phyloP scores from a whole-genome alignment of 2,797 vertebrate genomes.

The Anabas testudineus region DNA sequence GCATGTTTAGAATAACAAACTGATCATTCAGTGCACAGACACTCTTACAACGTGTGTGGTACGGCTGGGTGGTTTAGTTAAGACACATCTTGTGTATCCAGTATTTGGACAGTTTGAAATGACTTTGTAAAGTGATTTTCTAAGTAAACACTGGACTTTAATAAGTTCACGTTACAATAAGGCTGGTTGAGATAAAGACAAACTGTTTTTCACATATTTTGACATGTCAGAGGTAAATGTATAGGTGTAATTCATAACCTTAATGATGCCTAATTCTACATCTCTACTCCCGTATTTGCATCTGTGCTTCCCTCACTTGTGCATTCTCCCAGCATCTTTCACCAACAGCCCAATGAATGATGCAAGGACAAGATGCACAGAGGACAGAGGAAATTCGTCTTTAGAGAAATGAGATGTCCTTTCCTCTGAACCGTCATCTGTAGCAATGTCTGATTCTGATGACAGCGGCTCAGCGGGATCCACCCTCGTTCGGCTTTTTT shows the following conservation, averaged over 20 bases:
- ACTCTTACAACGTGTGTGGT: background rate
- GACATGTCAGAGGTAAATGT: too few species aligned
- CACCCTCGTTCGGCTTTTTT: too few species aligned
- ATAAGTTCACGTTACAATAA: too few species aligned
- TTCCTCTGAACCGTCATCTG: background rate
- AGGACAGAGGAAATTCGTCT: background rate
- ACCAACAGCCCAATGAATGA: background rate
- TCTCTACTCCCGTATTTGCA: background rate
- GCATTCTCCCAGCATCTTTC: background rate
- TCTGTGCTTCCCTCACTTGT: background rate
- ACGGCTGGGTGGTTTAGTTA: too few species aligned
- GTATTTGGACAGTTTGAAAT: background rate
- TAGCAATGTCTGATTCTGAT: too few species aligned
- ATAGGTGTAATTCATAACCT: too few species aligned
- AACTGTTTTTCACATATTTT: background rate
- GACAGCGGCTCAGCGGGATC: too few species aligned
- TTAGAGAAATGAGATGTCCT: background rate
- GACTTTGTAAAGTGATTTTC: too few species aligned
- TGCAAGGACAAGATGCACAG: background rate
- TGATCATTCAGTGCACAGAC: background rate
- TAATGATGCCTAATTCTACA: too few species aligned
- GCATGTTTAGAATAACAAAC: constrained; percentile 36
- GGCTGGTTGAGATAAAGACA: too few species aligned
- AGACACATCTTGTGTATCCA: too few species aligned
- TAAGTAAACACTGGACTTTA: too few species aligned